A percentile compares a stretch with the other conserved stretches of the same genome.
These are phyloP conservation scores for Apamea sordens DNA, from an alignment of 2,888 invertebrate genomes.

Conservation along the genomic window DNA sequence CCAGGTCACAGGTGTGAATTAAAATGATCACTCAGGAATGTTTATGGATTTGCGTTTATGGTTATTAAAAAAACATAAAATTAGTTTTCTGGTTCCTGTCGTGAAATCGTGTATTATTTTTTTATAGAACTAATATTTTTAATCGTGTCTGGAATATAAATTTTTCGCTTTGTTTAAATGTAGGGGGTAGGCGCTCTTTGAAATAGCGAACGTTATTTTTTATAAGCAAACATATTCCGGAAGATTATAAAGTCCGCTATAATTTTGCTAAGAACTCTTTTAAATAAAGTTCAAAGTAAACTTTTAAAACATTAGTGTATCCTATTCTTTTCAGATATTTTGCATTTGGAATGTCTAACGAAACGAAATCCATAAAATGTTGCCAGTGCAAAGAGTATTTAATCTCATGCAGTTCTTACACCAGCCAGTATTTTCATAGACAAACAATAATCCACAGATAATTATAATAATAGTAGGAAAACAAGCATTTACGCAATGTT, in stretches of 20 bases:
- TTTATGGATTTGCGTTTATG: background rate
- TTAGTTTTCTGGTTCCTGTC: background rate
- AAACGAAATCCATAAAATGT: background rate
- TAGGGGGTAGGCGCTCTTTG: background rate
- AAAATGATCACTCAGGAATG: background rate
- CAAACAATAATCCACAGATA: conserved; percentile 20
- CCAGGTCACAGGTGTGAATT: background rate
- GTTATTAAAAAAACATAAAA: background rate
- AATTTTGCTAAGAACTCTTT: background rate
- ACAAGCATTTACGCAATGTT: conserved; percentile 55
- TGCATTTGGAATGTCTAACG: background rate
- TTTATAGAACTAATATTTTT: background rate
- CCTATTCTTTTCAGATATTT: background rate
- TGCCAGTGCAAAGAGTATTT: background rate
- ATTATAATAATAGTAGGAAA: conserved; percentile 33
- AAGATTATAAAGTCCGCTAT: background rate
- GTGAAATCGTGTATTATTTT: background rate
- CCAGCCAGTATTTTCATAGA: conserved; percentile 19
- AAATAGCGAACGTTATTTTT: background rate
- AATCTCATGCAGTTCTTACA: background rate
- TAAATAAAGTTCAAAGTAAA: background rate
- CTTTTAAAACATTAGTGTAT: background rate
- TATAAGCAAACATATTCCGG: background rate
- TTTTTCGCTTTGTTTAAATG: background rate
- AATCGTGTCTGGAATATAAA: background rate